Evolutionary conservation across 2,888 invertebrate species (phyloP).

Genomic region (Aricia artaxerxes): DNA sequence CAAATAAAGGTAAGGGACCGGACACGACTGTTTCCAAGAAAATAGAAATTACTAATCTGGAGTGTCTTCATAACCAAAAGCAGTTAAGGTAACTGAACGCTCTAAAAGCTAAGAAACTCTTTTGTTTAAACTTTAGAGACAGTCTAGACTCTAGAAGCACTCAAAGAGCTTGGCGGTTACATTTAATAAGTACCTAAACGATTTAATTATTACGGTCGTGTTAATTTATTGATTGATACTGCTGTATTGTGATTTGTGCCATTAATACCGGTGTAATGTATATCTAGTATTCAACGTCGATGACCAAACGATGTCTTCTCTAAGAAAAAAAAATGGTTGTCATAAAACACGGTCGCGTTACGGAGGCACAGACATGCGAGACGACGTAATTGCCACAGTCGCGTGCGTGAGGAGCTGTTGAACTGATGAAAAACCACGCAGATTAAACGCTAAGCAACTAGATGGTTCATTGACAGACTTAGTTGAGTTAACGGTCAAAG

Average conservation of each 20-base stretch:
- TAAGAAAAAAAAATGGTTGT: conserved; percentile 26
- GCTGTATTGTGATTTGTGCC: no score
- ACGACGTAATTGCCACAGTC: conserved; percentile 1
- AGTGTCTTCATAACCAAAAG: neutral
- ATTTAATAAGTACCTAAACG: no score
- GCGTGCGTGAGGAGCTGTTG: conserved; percentile 18
- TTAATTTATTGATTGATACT: no score
- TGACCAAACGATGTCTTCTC: neutral
- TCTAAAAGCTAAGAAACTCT: neutral
- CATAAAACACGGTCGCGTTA: conserved; percentile 28
- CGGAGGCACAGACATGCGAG: conserved; percentile 27
- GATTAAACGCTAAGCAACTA: neutral
- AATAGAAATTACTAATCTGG: neutral
- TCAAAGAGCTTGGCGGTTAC: no score
- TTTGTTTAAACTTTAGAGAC: no score
- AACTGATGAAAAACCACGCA: conserved; percentile 6
- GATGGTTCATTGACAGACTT: neutral
- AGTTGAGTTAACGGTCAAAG: neutral
- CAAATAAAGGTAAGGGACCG: conserved; percentile 1
- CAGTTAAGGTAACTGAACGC: neutral
- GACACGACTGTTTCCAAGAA: neutral
- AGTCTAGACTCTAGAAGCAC: no score
- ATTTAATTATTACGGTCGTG: no score
- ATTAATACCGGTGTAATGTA: no score
- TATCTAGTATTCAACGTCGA: conserved; percentile 13